Base-by-base conservation (phyloP, 2,888 invertebrate species). In the Tortrix viridana region DNA sequence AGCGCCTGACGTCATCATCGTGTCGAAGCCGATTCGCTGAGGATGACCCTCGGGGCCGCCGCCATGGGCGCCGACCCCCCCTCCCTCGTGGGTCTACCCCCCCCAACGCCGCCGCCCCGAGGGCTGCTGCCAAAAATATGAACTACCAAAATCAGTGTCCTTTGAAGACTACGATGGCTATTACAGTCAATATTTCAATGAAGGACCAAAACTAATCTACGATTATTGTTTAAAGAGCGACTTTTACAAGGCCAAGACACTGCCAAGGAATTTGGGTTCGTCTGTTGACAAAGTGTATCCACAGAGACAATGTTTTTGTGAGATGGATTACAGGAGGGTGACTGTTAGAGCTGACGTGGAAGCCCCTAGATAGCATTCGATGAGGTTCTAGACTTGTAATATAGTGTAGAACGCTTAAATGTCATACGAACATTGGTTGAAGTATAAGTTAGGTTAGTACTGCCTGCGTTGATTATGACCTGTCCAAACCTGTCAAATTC, bases 1-100 rank as follows among this genome's bases (percentile, higher is more conserved):
- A 61, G 97, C 97, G 1, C 97, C 97, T 53, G 97, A 97, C 85
- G 97, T 97, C 76, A 97, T 97, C 80, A 97, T 97, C 16, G 92
- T 92, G 18, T 91, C 92, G 66, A 91, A 92, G 65, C 91, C 90
- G 88, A 84, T 91, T 92, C 89, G 91, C 92, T 92, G 92, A 92
- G 88, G 85, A 70, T 81, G 89, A 90, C 90, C 88, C 67, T 74
- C 81, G 91, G 91, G 92, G 90, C 90, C 88, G 84, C 77, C 85
- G 1, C 88, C 88, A 59, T 89, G 91, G 91, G 91, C 89, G 84
- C 90, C 90, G 76, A 88, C 67, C 3, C 89, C 90, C 22, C 89
- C 90, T 6, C 78, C 77, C 60, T 74, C 76, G 69, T 86, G 86
- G 85, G 68, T 69, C 23, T 77, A 74, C 55, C 87, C 84, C 1